Evolutionary conservation across 2,113 vertebrate genomes (phyloP), one percentile per base, ranked within the genome.

Genomic region (Phylloscopus whistleri): DNA sequence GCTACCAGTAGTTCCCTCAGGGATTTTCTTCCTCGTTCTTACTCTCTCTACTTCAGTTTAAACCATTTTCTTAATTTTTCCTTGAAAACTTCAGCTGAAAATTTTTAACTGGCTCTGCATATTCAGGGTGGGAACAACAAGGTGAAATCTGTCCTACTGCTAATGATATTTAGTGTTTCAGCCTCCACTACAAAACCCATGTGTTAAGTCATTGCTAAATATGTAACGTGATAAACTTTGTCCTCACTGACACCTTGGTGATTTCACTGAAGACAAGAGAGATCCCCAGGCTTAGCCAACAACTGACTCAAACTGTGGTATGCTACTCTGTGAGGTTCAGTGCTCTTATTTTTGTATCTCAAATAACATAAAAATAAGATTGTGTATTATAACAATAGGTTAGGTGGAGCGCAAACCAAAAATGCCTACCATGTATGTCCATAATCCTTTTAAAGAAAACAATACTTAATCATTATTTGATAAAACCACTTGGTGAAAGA

Each of bases 401-500:
- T 86, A 72, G 80, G 70, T 78, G 55, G 94, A 89, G 94, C 12
- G 5, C 94, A 97, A 96, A 94, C 48, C 43, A 35, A 91, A 94
- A 97, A 30, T 63, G 68, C 84, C 86, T 93, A 46, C 75, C 55
- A 66, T 89, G 55, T 80, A 88, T 44, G 33, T 27, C 87, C 81
- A 84, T 96, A 97, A 98, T 97, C 93, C 86, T 93, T 97, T 92
- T 48, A 95, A 96, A 92, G 63, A 90, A 95, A 94, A 85, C 67
- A 90, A 94, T 67, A 90, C 21, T 49, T 89, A 96, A 93, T 66
- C 52, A 27, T 75, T 87, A 83, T 49, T 94, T 97, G 96, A 97
- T 97, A 97, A 98, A 98, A 97, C 64, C 79, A 87, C 35, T 92
- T 92, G 97, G 96, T 98, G 98, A 98, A 97, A 98, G 97, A 98